A percentile compares a stretch with the other conserved stretches of the same genome.
Conservation (phyloP, 1,140 invertebrate species). For the Drosophila grimshawi region DNA sequence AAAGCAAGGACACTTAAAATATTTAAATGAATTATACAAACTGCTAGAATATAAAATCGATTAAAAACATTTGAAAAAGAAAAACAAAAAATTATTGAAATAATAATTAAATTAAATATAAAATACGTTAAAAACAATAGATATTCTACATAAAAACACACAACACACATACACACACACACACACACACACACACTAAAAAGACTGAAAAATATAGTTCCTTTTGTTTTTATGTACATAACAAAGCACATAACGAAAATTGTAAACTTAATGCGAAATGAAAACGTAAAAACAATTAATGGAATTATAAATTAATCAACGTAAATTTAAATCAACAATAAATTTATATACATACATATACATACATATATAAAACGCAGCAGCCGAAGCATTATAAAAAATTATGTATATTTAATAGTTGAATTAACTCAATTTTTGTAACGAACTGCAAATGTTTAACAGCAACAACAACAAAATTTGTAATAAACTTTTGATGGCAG, state of each 20-base stretch:
- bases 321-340: constrained; percentile 58
- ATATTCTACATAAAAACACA: constrained; percentile 57
- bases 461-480: constrained; percentile 14
- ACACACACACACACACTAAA: constrained; percentile 79
- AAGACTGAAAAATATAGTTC: constrained; percentile 85
- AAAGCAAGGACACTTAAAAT: constrained; percentile 69
- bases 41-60: constrained; percentile 40
- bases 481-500: constrained; percentile 45
- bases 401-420: constrained; percentile 71
- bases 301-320: constrained; percentile 78
- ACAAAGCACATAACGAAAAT: constrained; percentile 75
- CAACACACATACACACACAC: constrained; percentile 33
- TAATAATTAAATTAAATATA: constrained; percentile 49
- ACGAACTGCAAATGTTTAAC: constrained; percentile 43
- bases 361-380: constrained; percentile 28
- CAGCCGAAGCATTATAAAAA: constrained; percentile 55
- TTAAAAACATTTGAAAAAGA: constrained; percentile 43
- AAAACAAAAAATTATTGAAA: constrained; percentile 29
- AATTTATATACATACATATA: constrained; percentile 31
- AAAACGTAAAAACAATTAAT: constrained; percentile 78
- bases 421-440: constrained; percentile 73
- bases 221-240: constrained; percentile 85
- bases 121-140: constrained; percentile 66
- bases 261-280: constrained; percentile 63
- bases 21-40: constrained; percentile 82